These are phyloP conservation scores for Nannoperca australis DNA, from an alignment of 2,797 vertebrate genomes.

Conservation along the genomic window DNA sequence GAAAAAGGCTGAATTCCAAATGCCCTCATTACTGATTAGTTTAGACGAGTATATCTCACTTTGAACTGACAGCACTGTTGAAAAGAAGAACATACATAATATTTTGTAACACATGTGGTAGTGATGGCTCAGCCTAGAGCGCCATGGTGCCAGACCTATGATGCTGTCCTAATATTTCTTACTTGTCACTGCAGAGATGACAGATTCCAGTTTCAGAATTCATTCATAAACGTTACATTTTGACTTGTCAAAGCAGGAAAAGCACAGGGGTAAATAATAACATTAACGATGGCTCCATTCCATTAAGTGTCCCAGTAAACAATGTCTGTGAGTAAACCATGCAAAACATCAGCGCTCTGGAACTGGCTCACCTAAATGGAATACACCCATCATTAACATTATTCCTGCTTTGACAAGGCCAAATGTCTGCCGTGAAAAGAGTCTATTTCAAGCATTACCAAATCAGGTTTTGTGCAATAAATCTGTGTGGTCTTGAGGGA, in stretches of 20 bases:
- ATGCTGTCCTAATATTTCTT: conserved; percentile 12
- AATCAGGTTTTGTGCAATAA: neutral
- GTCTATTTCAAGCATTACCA: conserved; percentile 1
- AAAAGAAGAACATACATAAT: neutral
- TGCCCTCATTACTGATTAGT: neutral
- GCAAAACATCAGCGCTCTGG: too few species aligned
- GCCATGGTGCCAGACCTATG: conserved; percentile 9
- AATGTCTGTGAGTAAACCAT: too few species aligned
- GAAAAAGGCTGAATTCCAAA: neutral
- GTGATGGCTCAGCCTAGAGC: neutral
- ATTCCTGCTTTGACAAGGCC: too few species aligned
- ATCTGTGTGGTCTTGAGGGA: neutral
- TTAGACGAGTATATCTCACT: neutral
- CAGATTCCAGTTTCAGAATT: conserved; percentile 4
- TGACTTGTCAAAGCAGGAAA: too few species aligned
- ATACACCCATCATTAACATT: too few species aligned
- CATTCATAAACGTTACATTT: neutral
- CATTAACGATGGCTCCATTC: too few species aligned
- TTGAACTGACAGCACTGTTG: conserved; percentile 4
- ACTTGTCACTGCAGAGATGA: conserved; percentile 18
- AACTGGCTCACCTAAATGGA: too few species aligned
- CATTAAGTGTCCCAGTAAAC: too few species aligned
- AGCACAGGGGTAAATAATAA: too few species aligned
- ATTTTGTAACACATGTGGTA: conserved; percentile 26
- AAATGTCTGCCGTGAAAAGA: too few species aligned